Evolutionary conservation across 2,113 vertebrate genomes (phyloP).

Genomic region (Eptesicus fuscus): DNA sequence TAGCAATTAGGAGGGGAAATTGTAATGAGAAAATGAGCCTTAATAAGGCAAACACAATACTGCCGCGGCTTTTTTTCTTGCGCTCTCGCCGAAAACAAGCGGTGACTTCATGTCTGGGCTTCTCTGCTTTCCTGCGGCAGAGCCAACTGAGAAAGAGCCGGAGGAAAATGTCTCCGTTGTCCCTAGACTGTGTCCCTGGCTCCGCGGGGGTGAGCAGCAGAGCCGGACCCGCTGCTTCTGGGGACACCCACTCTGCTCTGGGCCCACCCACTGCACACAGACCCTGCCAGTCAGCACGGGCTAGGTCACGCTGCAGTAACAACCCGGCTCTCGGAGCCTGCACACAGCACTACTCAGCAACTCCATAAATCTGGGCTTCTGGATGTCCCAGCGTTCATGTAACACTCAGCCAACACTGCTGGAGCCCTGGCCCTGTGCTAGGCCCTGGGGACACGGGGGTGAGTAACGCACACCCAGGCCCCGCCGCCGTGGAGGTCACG

Average conservation of each 20-base stretch:
- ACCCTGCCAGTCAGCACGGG: not conserved
- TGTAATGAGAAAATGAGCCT: conserved; percentile 74
- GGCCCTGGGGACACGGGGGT: not conserved
- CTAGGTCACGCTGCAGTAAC: fast-evolving
- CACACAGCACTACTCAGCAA: no score
- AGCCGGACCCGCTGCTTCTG: fast-evolving
- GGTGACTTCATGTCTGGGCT: conserved; percentile 83
- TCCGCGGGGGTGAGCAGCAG: not conserved
- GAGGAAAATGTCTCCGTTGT: conserved; percentile 78
- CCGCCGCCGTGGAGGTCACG: fast-evolving
- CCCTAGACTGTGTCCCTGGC: conserved; percentile 7
- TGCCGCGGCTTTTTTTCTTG: conserved; percentile 55
- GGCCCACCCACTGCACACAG: fast-evolving
- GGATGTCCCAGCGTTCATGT: not conserved
- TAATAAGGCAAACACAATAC: conserved; percentile 76
- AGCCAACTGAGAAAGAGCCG: conserved; percentile 78
- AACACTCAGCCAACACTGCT: not conserved
- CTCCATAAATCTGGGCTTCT: not conserved
- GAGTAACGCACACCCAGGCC: no score
- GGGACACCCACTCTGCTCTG: not conserved
- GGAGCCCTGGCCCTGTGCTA: not conserved
- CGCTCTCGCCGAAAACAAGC: conserved; percentile 78
- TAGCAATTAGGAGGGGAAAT: conserved; percentile 74
- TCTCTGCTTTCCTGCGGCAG: conserved; percentile 66
- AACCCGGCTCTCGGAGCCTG: not conserved